phyloP scores from a whole-genome alignment of 2,888 invertebrate genomes.

The Drosophila fulvimacula region DNA sequence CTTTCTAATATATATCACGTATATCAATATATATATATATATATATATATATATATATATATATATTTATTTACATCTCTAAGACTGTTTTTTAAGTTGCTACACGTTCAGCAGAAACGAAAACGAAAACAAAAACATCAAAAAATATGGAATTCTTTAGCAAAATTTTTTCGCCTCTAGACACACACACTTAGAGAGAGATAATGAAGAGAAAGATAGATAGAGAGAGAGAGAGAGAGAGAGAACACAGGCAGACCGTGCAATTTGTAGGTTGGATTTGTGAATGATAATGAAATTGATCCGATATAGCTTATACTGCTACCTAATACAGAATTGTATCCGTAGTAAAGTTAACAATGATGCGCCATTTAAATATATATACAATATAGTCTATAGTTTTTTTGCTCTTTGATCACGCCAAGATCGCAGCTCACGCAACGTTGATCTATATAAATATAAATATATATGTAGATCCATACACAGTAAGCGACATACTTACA shows the following conservation, averaged over 20 bases:
- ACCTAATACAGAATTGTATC: slow-evolving; percentile 32
- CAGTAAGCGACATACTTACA: slow-evolving; percentile 16
- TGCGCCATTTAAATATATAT: slow-evolving; percentile 76
- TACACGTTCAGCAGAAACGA: slow-evolving; percentile 25
- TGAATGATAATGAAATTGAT: slow-evolving; percentile 43
- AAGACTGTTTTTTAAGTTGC: slow-evolving; percentile 67
- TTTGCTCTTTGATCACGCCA: slow-evolving; percentile 49
- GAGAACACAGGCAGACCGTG: slow-evolving; percentile 67
- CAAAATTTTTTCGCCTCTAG: slow-evolving; percentile 56
- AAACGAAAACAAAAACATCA: slow-evolving; percentile 15
- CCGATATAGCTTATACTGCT: slow-evolving; percentile 52
- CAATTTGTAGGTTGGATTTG: slow-evolving; percentile 76
- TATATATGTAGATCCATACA: slow-evolving; percentile 1
- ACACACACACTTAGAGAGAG: slow-evolving; percentile 11
- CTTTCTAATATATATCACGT: slow-evolving; percentile 35
- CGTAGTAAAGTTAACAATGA: slow-evolving; percentile 67
- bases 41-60: slow-evolving; percentile 9
- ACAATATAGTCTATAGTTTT: slow-evolving; percentile 65
- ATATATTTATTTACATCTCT: slow-evolving; percentile 40
- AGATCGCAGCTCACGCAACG: slow-evolving; percentile 58
- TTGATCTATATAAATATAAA: slow-evolving; percentile 52
- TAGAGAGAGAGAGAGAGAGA: slow-evolving; percentile 11
- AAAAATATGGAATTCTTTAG: slow-evolving; percentile 54
- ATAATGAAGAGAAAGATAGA: slow-evolving; percentile 9
- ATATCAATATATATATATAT: too few relatives aligned